phyloP scores from a whole-genome alignment of 2,113 vertebrate genomes.

The Oryzias woworae region DNA sequence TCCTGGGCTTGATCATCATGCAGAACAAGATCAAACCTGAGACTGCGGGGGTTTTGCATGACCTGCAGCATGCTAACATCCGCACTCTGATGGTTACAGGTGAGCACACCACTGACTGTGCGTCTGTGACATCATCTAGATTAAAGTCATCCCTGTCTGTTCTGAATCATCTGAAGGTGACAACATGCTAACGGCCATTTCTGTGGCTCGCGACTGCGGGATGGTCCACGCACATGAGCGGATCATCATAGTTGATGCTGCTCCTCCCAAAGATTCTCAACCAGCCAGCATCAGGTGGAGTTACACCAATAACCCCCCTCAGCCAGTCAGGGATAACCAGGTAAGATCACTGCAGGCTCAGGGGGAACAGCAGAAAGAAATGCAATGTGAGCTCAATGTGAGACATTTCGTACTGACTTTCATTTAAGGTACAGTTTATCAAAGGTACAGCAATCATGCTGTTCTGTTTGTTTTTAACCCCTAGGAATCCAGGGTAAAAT shows the following conservation, averaged over 20 bases:
- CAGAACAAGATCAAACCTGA: conserved; percentile 96
- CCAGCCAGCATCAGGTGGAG: conserved; percentile 91
- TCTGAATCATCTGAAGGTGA: conserved; percentile 79
- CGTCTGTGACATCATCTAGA: no score
- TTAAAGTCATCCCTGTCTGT: background rate
- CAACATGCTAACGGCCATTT: conserved; percentile 96
- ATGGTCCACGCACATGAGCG: conserved; percentile 90
- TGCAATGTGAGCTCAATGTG: no score
- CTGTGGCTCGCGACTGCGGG: conserved; percentile 93
- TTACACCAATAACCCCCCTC: conserved; percentile 82
- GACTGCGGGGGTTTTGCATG: conserved; percentile 86
- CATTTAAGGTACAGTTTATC: no score
- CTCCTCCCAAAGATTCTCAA: conserved; percentile 88
- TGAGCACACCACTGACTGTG: conserved; percentile 35
- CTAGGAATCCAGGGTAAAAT: no score
- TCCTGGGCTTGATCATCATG: conserved; percentile 95
- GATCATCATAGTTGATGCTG: conserved; percentile 92
- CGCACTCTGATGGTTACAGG: conserved; percentile 98
- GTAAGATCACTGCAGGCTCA: conserved; percentile 29
- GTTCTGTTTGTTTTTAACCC: no score
- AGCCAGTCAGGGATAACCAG: conserved; percentile 53
- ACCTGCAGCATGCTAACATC: conserved; percentile 88
- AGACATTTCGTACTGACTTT: no score
- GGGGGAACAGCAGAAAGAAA: background rate
- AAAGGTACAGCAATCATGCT: no score